Conservation (phyloP, 2,888 invertebrate species). For the Leptopilina myrica region DNA sequence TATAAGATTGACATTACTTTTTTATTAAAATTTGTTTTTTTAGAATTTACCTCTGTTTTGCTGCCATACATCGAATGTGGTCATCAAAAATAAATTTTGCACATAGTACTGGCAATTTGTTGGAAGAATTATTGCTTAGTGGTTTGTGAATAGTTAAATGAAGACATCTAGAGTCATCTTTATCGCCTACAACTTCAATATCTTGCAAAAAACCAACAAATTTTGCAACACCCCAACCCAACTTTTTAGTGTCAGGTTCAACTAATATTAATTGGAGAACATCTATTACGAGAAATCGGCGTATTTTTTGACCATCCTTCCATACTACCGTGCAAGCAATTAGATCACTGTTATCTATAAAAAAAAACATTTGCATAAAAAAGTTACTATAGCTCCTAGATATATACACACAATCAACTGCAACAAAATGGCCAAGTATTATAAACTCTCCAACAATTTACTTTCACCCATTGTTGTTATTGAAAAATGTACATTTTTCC, state of each 20-base stretch:
- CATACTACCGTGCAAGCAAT: constrained; percentile 96
- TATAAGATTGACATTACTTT: constrained; percentile 1
- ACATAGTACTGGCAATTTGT: constrained; percentile 87
- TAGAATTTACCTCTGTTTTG: constrained; percentile 89
- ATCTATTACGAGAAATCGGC: constrained; percentile 98
- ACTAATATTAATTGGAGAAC: constrained; percentile 96
- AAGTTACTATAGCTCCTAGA: too few relatives aligned
- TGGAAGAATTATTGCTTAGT: constrained; percentile 81
- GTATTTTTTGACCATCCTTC: constrained; percentile 92
- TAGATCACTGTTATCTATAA: constrained; percentile 96
- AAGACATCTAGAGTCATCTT: constrained; percentile 96
- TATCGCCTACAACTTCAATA: constrained; percentile 95
- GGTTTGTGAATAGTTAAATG: constrained; percentile 95
- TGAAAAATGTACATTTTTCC: too few relatives aligned
- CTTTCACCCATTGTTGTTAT: too few relatives aligned
- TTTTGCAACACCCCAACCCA: constrained; percentile 99
- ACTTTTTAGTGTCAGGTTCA: constrained; percentile 94
- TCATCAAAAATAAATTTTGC: constrained; percentile 99
- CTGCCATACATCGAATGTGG: constrained; percentile 99
- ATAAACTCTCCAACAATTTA: too few relatives aligned
- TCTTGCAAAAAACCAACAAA: constrained; percentile 97
- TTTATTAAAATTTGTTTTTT: not conserved
- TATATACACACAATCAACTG: too few relatives aligned
- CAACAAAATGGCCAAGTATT: too few relatives aligned
- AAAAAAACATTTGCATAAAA: constrained; percentile 27